Evolutionary conservation across 1,140 invertebrate genomes (phyloP).

Genomic region (Thaumetopoea pityocampa): DNA sequence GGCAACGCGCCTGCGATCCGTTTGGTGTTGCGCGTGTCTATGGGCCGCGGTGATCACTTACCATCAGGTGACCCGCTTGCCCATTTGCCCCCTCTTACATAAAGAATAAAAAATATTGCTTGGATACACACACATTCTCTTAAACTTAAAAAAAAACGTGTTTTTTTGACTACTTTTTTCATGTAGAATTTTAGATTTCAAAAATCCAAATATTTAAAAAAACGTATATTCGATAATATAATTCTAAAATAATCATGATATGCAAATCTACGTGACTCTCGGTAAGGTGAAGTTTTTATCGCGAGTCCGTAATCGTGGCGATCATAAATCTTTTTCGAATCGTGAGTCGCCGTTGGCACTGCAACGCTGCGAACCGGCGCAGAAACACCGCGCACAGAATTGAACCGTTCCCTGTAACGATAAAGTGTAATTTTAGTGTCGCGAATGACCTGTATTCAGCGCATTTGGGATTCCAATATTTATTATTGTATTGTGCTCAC

Average conservation of each 20-base stretch:
- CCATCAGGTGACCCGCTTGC: no score
- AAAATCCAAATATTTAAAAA: no score
- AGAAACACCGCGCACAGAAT: conserved; percentile 29
- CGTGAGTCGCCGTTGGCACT: conserved; percentile 66
- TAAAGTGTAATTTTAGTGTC: conserved; percentile 60
- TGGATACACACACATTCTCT: no score
- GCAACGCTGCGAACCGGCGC: conserved; percentile 42
- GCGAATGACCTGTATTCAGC: conserved; percentile 41
- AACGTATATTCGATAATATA: no score
- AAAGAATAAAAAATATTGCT: no score
- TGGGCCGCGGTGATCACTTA: no score
- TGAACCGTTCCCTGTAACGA: conserved; percentile 34
- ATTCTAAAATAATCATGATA: conserved; percentile 12
- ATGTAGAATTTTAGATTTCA: no score
- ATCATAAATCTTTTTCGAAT: conserved; percentile 76
- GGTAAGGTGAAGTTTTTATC: conserved; percentile 71
- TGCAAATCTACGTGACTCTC: conserved; percentile 38
- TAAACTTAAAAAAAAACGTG: no score
- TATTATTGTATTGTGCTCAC: conserved; percentile 70
- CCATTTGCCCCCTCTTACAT: no score
- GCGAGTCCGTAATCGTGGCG: conserved; percentile 71
- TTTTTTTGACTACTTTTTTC: no score
- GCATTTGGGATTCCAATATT: conserved; percentile 50
- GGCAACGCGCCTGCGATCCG: no score
- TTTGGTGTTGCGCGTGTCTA: no score